A percentile compares a stretch with the other conserved stretches of the same genome.
Conservation (phyloP, 2,797 vertebrate genomes). For the Amblyopsis hoosieri region DNA sequence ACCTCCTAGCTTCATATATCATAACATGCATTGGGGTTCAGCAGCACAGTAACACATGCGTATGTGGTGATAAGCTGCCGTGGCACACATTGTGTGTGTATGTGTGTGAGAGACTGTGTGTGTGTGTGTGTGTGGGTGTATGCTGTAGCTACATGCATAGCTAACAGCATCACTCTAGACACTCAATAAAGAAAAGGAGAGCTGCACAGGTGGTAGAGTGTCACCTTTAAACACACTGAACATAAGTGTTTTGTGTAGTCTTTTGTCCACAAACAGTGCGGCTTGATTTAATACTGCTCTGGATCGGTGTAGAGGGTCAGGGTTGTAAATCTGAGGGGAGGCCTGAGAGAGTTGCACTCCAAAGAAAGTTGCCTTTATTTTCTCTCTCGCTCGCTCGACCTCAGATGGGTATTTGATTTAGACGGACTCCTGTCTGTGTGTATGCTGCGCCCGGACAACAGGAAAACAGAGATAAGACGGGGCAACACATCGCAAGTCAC, state of each 20-base stretch:
- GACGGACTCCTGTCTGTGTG: neutral
- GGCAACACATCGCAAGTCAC: neutral
- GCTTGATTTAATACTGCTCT: constrained; percentile 21
- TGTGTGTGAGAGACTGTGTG: neutral
- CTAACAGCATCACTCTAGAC: neutral
- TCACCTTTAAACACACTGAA: neutral
- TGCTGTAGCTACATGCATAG: no score
- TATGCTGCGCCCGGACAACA: neutral
- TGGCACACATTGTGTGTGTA: no score
- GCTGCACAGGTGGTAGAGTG: neutral
- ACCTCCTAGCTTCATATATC: no score
- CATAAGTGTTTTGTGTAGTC: constrained; percentile 4
- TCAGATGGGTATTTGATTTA: constrained; percentile 26
- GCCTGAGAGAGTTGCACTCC: neutral
- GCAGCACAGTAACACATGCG: no score
- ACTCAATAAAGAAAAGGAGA: neutral
- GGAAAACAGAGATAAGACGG: constrained; percentile 9
- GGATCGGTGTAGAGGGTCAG: constrained; percentile 8
- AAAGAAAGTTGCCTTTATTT: constrained; percentile 11
- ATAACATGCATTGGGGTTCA: no score
- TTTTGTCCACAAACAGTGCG: constrained; percentile 1
- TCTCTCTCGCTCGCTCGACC: neutral
- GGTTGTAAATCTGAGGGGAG: constrained; percentile 4
- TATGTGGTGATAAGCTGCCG: no score
- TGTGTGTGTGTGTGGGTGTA: neutral